Evolutionary conservation across 2,797 vertebrate species (phyloP), one percentile per base, ranked within the genome.

Genomic region (Somateria mollissima): DNA sequence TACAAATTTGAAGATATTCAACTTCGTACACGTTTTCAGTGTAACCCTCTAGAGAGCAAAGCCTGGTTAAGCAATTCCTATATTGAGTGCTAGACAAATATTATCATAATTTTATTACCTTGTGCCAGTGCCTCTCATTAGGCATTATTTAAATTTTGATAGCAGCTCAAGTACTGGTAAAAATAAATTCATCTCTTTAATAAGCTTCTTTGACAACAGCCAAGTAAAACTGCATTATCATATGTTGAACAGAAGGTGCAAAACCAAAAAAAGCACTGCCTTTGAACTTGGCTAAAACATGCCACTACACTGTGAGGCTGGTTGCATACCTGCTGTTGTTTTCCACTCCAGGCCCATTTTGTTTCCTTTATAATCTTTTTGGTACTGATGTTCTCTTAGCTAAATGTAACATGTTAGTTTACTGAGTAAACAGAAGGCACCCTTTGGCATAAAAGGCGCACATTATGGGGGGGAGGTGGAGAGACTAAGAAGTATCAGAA

Each of bases 121-220:
- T 64, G 41, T 92, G 78, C 75, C 80, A 81, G 57, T 67, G 57
- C 30, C 60, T 27, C 58, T 91, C 60, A 36, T 7, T 53, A 71
- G 66, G 28, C n/a, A 8, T 39, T 82, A 82, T 82, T 90, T 93
- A 84, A 77, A 92, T 91, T 75, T 87, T 45, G 2, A 76, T 85
- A 72, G 92, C 73, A 82, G 54, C 78, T 92, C 56, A 32, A 79
- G 79, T 64, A 43, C 43, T 49, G 76, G 77, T 90, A 75, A 95
- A 96, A 93, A 93, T 92, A 95, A 88, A 83, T 72, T 79, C 22
- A 70, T 94, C 90, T 93, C 72, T 82, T 82, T 95, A 87, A 54
- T 67, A 89, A 74, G 62, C 64, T 71, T 57, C 60, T 90, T 87
- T 92, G 56, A 87, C 78, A 89, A 61, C 60, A 74, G 84, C 69